phyloP scores from a whole-genome alignment of 2,888 invertebrate genomes.

The Seladonia tumulorum region DNA sequence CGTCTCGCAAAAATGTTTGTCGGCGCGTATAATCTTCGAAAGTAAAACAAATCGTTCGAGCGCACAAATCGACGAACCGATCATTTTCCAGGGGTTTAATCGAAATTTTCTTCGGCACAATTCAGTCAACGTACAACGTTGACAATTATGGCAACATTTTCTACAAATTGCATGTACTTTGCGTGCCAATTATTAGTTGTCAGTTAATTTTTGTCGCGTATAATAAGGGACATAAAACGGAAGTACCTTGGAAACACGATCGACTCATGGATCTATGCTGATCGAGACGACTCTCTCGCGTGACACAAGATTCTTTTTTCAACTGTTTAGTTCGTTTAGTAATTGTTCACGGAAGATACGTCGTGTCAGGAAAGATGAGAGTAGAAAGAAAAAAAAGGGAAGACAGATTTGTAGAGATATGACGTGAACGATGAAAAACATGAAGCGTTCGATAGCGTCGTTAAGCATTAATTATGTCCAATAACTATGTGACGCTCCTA shows the following conservation, averaged over 20 bases:
- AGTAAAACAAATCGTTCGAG: not conserved
- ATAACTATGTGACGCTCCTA: slow-evolving; percentile 11
- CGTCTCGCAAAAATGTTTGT: not conserved
- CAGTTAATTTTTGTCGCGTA: not conserved
- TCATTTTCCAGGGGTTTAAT: too few species aligned
- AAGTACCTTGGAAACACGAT: not conserved
- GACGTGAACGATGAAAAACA: slow-evolving; percentile 7
- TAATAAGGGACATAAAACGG: not conserved
- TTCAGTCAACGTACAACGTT: not conserved
- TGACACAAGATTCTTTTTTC: not conserved
- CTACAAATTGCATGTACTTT: not conserved
- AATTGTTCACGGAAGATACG: not conserved
- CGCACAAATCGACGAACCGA: not conserved
- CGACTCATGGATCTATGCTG: not conserved
- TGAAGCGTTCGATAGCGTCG: slow-evolving; percentile 32
- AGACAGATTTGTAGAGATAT: slow-evolving; percentile 7
- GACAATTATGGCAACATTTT: not conserved
- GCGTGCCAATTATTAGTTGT: not conserved
- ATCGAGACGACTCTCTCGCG: not conserved
- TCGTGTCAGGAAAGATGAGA: not conserved
- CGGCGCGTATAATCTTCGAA: not conserved
- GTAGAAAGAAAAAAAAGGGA: slow-evolving; percentile 10
- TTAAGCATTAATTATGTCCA: slow-evolving; percentile 35
- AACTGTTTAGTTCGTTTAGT: not conserved
- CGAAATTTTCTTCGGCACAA: not conserved